Base-by-base conservation (phyloP, 2,797 vertebrate species). In the Anomalospiza imberbis region DNA sequence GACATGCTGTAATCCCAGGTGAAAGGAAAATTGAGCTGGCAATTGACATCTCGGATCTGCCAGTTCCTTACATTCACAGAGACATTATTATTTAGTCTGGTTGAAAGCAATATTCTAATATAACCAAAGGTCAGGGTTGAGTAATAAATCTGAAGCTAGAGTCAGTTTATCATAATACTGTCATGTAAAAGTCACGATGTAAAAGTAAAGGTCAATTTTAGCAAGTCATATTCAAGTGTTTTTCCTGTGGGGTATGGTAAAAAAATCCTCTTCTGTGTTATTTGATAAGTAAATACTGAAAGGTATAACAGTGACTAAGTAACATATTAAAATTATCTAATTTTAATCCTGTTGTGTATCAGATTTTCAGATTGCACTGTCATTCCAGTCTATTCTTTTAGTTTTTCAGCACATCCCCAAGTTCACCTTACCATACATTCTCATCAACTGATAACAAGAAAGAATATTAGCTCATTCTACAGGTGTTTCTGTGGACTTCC, bases 171-270 rank as follows among this genome's bases (percentile, higher is more conserved):
- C 92, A 96, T 97, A 97, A 96, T 96, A 95, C 82, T 93, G 95
- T 88, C 94, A 96, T 97, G 81, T 96, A 97, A 98, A 98, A 98
- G 96, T 91, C 93, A 97, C 84, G 90, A 83, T 94, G 34, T 70
- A 71, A 84, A 95, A 68, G 92, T 88, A 97, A 97, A 98, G 95
- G 96, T 97, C 96, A 97, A 71, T 96, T 97, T 97, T 96, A 97
- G 93, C 88, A 96, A 90, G 84, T 94, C 67, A 91, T 89, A 95
- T 94, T 96, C 73, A 89, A 93, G 54, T 61, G 47, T 91, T 96
- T 93, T 96, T 70, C 78, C 54, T 94, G 79, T 89, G 65, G 32
- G 55, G n/a, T 88, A 81, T 65, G 32, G 54, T 84, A 76, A 94
- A 89, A 62, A 74, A 80, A 29, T 38, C 12, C 29, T 50, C 19